Percentiles rank a stretch among this genome's conserved stretches.
Evolutionary conservation across 2,888 invertebrate genomes (phyloP).

Genomic region (Cremastinae sp.): DNA sequence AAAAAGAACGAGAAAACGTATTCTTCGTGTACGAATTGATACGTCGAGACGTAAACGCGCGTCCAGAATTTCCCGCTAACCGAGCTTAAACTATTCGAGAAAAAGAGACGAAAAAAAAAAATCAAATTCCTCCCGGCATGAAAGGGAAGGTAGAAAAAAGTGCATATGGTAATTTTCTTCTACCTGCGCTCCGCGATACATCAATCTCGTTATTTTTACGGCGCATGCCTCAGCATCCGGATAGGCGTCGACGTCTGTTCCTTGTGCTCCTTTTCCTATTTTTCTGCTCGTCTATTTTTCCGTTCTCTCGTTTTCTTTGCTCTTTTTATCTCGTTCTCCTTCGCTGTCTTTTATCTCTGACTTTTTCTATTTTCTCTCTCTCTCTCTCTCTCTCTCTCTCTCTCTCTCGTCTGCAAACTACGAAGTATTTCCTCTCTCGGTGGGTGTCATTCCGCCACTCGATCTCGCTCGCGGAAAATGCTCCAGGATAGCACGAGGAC

Average conservation of each 20-base stretch:
- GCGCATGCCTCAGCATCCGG: slow-evolving; percentile 79
- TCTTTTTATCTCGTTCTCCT: neutral
- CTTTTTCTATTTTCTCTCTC: too few relatives aligned
- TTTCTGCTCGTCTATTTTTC: slow-evolving; percentile 14
- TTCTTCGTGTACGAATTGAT: too few relatives aligned
- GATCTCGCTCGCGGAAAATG: slow-evolving; percentile 11
- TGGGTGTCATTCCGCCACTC: slow-evolving; percentile 35
- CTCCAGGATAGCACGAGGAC: neutral
- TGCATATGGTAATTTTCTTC: slow-evolving; percentile 55
- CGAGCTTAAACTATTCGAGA: too few relatives aligned
- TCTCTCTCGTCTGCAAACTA: slow-evolving; percentile 16
- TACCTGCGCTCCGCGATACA: slow-evolving; percentile 79
- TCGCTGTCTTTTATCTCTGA: too few relatives aligned
- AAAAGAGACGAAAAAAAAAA: too few relatives aligned
- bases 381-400: neutral
- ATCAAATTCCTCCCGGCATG: too few relatives aligned
- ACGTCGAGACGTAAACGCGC: too few relatives aligned
- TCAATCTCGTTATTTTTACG: slow-evolving; percentile 77
- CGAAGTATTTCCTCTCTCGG: too few relatives aligned
- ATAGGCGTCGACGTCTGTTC: slow-evolving; percentile 69
- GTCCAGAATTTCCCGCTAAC: too few relatives aligned
- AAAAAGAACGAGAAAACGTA: too few relatives aligned
- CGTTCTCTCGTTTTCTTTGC: neutral
- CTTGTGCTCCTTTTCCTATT: slow-evolving; percentile 32
- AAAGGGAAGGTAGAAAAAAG: too few relatives aligned